Evolutionary conservation across 1,140 invertebrate species (phyloP), one percentile per base, ranked within the genome.

Genomic region (Pseudomyrmex flavicornis): DNA sequence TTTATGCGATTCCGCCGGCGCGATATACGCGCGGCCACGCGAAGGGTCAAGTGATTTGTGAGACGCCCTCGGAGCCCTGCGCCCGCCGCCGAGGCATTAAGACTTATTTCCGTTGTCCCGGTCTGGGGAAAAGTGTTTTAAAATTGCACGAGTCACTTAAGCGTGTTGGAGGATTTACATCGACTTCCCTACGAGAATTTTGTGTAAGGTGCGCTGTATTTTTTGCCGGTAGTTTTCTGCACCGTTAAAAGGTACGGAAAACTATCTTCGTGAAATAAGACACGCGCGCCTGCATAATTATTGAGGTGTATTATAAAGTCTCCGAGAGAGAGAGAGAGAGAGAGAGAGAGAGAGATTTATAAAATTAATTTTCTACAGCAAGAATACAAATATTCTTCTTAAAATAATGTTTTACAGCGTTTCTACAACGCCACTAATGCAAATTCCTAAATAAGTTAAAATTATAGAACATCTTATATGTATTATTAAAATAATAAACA

Each of bases 41-140:
- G 85, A 80, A 56, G 61, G 69, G 61, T 87, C 82, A 76, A 83
- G 74, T 88, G 85, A 88, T 85, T 88, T 88, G 85, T 88, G 86
- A 73, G 74, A 54, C 69, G 20, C 65, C 66, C 59, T 87, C 80
- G 50, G 82, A 79, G 59, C 66, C 54, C 56, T 62, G 17, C 35
- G 59, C 70, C 79, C 22, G 17, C 35, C 22, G 35, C 72, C 73
- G 79, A 87, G 82, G 85, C 54, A 68, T 75, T 69, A 74, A 68
- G 63, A 63, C 22, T 35, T 66, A 69, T 68, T 86, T 76, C 44
- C 85, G 72, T 83, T 59, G 68, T 87, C 65, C 66, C 72, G 44
- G 48, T n/a, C 5, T 8, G 61, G 59, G 59, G 68, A 75, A 84
- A 87, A 84, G 68, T 77, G 85, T 83, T 56, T 48, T 61, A 80